Evolutionary conservation across 2,113 vertebrate genomes (phyloP).

Genomic region (Pelodiscus sinensis): DNA sequence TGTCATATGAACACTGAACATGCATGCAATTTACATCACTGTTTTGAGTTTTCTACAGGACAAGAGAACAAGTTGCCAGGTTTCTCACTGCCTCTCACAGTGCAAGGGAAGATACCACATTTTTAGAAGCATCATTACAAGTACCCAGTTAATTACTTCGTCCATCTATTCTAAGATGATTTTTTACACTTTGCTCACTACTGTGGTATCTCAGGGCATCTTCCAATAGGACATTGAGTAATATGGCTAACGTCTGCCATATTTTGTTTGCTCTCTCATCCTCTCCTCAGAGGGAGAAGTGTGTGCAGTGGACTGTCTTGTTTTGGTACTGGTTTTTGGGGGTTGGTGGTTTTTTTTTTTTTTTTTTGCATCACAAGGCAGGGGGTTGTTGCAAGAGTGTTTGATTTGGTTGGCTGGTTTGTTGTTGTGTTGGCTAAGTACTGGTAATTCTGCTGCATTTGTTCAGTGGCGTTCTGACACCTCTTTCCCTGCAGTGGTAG

Average conservation of each 20-base stretch:
- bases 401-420: too few relatives aligned
- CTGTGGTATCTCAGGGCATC: background rate
- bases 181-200: background rate
- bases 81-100: background rate
- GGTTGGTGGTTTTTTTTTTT: background rate
- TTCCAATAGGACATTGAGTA: background rate
- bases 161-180: background rate
- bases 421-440: background rate
- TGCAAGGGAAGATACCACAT: background rate
- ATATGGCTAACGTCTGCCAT: background rate
- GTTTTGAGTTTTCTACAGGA: background rate
- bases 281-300: background rate
- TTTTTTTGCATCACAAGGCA: background rate
- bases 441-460: background rate
- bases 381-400: too few relatives aligned
- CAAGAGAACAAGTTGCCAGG: background rate
- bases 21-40: background rate
- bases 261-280: background rate
- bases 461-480: background rate
- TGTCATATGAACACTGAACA: fast-evolving
- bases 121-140: background rate
- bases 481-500: background rate
- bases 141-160: background rate
- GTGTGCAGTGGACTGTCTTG: background rate
- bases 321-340: background rate